Percentiles rank a stretch among this genome's conserved stretches.
phyloP scores from a whole-genome alignment of 2,113 vertebrate genomes.

The Phocoena phocoena region DNA sequence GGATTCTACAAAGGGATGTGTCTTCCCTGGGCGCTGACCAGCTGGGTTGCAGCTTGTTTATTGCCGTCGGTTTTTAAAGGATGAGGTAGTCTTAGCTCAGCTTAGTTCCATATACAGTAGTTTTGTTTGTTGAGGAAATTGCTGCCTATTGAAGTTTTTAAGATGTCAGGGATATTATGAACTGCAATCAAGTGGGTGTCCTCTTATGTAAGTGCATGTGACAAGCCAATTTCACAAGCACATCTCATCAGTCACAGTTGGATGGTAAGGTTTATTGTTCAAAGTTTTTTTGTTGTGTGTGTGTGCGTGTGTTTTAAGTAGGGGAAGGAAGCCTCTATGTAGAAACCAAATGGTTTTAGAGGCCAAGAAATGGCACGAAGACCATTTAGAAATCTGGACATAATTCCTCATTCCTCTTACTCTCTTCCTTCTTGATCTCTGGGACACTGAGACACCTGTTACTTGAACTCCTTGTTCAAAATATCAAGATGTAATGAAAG shows the following conservation, averaged over 20 bases:
- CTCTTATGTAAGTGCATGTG: neutral
- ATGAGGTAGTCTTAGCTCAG: slow-evolving; percentile 10
- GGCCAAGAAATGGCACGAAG: neutral
- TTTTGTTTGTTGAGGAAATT: slow-evolving; percentile 27
- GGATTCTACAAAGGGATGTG: neutral
- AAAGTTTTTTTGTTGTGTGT: neutral
- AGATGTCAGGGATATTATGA: neutral
- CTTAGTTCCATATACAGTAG: neutral
- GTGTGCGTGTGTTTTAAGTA: neutral
- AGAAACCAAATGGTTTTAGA: slow-evolving; percentile 33
- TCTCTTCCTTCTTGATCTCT: neutral
- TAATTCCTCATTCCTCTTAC: neutral
- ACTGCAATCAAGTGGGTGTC: neutral
- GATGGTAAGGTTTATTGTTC: slow-evolving; percentile 57
- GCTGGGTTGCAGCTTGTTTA: neutral
- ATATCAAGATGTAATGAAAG: neutral
- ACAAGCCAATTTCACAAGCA: neutral
- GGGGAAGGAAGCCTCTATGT: neutral
- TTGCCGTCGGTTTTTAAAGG: neutral
- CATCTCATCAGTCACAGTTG: slow-evolving; percentile 29
- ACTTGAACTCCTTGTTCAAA: neutral
- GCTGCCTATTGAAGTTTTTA: neutral
- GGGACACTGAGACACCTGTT: neutral
- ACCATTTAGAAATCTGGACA: slow-evolving; percentile 24
- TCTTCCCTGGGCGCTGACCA: neutral